Conservation (phyloP, 2,113 vertebrate genomes). For the Paracanthobrama guichenoti region DNA sequence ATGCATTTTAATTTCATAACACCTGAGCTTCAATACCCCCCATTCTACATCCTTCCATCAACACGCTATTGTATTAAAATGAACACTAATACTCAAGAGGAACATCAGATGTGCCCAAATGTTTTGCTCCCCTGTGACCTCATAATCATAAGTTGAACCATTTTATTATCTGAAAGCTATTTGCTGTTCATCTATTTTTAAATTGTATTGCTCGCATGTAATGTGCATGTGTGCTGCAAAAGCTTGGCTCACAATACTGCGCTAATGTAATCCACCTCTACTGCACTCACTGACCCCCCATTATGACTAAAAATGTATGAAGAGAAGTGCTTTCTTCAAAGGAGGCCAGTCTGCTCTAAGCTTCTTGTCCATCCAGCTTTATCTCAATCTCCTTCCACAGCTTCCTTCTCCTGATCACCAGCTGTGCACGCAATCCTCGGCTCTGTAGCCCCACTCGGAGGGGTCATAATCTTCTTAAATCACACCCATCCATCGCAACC, state of each 20-base stretch:
- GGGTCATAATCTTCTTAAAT: slow-evolving; percentile 21
- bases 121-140: slow-evolving; percentile 34
- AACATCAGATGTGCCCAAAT: slow-evolving; percentile 36
- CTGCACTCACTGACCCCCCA: slow-evolving; percentile 36
- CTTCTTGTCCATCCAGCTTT: slow-evolving; percentile 35
- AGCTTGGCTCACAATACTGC: slow-evolving; percentile 18
- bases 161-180: slow-evolving; percentile 47
- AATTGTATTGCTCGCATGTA: slow-evolving; percentile 13
- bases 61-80: slow-evolving; percentile 4
- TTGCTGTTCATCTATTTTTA: slow-evolving; percentile 38
- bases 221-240: slow-evolving; percentile 24
- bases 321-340: slow-evolving; percentile 39
- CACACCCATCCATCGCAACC: neutral
- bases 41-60: neutral
- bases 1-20: too few species aligned
- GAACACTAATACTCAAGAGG: slow-evolving; percentile 6
- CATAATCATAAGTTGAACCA: slow-evolving; percentile 32
- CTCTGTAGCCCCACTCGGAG: slow-evolving; percentile 15
- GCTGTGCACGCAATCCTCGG: slow-evolving; percentile 31
- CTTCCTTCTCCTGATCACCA: slow-evolving; percentile 9
- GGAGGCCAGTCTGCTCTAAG: slow-evolving; percentile 39
- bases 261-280: slow-evolving; percentile 48
- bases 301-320: slow-evolving; percentile 39
- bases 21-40: neutral
- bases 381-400: neutral